Evolutionary conservation across 2,888 invertebrate species (phyloP).

Genomic region (Phengaris arion): DNA sequence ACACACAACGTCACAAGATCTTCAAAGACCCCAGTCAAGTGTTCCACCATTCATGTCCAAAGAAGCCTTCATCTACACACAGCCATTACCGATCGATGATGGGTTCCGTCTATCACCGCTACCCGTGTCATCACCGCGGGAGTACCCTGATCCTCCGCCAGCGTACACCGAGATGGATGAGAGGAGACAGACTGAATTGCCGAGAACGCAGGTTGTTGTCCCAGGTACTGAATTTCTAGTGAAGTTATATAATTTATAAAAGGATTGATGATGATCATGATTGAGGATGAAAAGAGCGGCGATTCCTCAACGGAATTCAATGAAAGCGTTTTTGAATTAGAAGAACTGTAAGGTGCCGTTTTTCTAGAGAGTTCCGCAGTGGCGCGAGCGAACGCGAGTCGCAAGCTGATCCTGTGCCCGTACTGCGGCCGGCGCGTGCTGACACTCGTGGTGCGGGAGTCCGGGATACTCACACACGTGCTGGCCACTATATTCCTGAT

Average conservation of each 20-base stretch:
- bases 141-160: constrained; percentile 62
- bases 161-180: constrained; percentile 55
- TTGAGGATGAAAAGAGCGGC: too few relatives aligned
- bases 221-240: constrained; percentile 40
- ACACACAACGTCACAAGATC: constrained; percentile 34
- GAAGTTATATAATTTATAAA: too few relatives aligned
- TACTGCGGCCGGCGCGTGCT: constrained; percentile 53
- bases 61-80: constrained; percentile 51
- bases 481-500: constrained; percentile 46
- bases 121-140: constrained; percentile 42
- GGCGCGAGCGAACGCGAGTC: constrained; percentile 40
- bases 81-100: constrained; percentile 42
- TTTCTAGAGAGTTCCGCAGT: constrained; percentile 29
- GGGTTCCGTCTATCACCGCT: constrained; percentile 49
- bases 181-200: constrained; percentile 38
- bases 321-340: too few relatives aligned
- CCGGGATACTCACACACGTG: constrained; percentile 52
- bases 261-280: too few relatives aligned
- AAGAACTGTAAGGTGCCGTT: neutral
- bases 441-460: constrained; percentile 53
- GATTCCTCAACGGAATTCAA: too few relatives aligned
- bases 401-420: constrained; percentile 56
- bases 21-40: constrained; percentile 29
- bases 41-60: constrained; percentile 45
- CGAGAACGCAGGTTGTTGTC: constrained; percentile 53